These are phyloP conservation scores for Papilio protenor DNA, from an alignment of 2,888 invertebrate genomes.

Conservation along the genomic window DNA sequence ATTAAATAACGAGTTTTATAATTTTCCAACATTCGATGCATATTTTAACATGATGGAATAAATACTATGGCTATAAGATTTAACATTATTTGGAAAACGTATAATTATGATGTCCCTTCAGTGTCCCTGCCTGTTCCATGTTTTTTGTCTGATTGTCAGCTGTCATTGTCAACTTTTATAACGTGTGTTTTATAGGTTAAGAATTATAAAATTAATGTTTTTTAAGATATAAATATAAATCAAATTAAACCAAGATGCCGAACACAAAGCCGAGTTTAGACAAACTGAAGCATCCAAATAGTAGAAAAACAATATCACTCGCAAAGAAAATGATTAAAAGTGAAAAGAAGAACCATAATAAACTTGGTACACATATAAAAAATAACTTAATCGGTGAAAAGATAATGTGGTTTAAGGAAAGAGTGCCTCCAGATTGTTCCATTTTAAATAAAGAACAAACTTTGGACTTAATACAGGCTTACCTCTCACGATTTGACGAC, in stretches of 20 bases:
- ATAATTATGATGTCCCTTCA: too few relatives aligned
- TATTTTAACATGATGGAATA: too few relatives aligned
- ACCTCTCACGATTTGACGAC: conserved; percentile 86
- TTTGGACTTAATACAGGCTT: conserved; percentile 83
- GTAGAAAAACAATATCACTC: conserved; percentile 90
- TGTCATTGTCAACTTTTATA: conserved; percentile 2
- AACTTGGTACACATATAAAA: conserved; percentile 87
- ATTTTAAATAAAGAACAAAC: conserved; percentile 86
- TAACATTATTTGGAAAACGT: too few relatives aligned
- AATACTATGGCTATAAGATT: too few relatives aligned
- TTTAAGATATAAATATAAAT: neutral
- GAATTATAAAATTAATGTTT: neutral
- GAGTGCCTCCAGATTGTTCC: conserved; percentile 82
- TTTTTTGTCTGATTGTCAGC: neutral
- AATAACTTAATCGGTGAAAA: conserved; percentile 91
- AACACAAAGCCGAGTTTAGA: conserved; percentile 71
- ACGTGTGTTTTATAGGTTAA: neutral
- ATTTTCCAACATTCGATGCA: too few relatives aligned
- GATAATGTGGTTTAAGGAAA: conserved; percentile 90
- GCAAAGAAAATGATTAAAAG: conserved; percentile 88
- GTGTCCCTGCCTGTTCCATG: too few relatives aligned
- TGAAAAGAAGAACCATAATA: conserved; percentile 84
- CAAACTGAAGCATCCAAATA: conserved; percentile 92
- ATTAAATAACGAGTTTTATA: too few relatives aligned
- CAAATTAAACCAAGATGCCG: conserved; percentile 61